phyloP scores from a whole-genome alignment of 2,797 vertebrate species.

The Tokudaia tokunoshimensis region DNA sequence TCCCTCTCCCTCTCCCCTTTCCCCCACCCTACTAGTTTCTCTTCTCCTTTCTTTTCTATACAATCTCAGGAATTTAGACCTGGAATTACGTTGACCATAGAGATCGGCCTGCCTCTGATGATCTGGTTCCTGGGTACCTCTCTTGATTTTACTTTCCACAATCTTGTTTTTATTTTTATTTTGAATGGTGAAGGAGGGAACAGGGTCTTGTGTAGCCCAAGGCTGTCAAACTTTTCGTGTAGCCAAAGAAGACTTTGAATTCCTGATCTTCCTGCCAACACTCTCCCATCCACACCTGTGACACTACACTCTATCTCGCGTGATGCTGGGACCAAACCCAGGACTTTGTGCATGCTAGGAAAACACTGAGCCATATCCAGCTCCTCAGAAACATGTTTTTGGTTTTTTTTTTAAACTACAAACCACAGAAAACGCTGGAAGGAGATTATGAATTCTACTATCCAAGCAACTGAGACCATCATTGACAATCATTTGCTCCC shows the following conservation, averaged over 20 bases:
- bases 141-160: neutral
- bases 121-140: neutral
- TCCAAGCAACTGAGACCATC: neutral
- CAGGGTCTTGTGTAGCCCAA: neutral
- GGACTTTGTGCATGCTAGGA: neutral
- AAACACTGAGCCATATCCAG: neutral
- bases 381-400: neutral
- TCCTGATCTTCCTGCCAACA: neutral
- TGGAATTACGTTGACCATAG: neutral
- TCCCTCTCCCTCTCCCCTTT: neutral
- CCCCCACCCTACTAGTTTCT: neutral
- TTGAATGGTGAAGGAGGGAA: neutral
- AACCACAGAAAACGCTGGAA: neutral
- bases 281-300: neutral
- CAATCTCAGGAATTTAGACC: neutral
- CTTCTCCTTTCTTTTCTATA: neutral
- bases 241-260: neutral
- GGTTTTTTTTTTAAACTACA: neutral
- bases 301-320: neutral
- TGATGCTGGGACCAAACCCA: neutral
- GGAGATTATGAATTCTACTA: neutral
- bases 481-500: neutral
- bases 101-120: neutral
- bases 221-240: neutral
- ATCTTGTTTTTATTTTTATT: neutral